Evolutionary conservation across 2,888 invertebrate genomes (phyloP).

Genomic region (Drosophila ustulata): DNA sequence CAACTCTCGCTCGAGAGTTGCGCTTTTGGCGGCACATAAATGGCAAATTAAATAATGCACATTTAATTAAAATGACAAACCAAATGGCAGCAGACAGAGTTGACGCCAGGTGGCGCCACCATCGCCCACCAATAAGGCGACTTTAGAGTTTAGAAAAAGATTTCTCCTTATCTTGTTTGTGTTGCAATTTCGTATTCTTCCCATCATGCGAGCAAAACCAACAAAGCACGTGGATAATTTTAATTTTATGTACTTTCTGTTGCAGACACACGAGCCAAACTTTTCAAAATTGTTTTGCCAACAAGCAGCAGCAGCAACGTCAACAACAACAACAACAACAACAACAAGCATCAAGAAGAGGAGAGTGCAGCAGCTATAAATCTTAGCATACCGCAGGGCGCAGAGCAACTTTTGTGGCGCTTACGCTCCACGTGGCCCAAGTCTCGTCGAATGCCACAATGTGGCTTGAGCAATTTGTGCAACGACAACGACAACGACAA

Average conservation of each 20-base stretch:
- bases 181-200: constrained; percentile 19
- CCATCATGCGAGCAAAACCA: constrained; percentile 46
- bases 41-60: constrained; percentile 54
- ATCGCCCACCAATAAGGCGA: constrained; percentile 10
- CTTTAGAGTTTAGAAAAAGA: constrained; percentile 31
- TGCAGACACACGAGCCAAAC: constrained; percentile 65
- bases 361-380: constrained; percentile 66
- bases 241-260: constrained; percentile 70
- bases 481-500: constrained; percentile 51
- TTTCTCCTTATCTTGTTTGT: constrained; percentile 28
- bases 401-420: constrained; percentile 63
- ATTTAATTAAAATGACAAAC: constrained; percentile 63
- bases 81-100: constrained; percentile 27
- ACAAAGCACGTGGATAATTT: constrained; percentile 74
- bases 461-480: constrained; percentile 78
- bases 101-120: constrained; percentile 38
- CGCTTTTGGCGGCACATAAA: constrained; percentile 1
- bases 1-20: not conserved
- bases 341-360: constrained; percentile 43
- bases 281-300: constrained; percentile 72
- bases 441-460: constrained; percentile 59
- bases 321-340: constrained; percentile 51
- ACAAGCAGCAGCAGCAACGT: constrained; percentile 40
- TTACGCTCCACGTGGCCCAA: constrained; percentile 21
- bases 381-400: constrained; percentile 76